Evolutionary conservation across 2,113 vertebrate species (phyloP).

Genomic region (Falcunculus frontatus): DNA sequence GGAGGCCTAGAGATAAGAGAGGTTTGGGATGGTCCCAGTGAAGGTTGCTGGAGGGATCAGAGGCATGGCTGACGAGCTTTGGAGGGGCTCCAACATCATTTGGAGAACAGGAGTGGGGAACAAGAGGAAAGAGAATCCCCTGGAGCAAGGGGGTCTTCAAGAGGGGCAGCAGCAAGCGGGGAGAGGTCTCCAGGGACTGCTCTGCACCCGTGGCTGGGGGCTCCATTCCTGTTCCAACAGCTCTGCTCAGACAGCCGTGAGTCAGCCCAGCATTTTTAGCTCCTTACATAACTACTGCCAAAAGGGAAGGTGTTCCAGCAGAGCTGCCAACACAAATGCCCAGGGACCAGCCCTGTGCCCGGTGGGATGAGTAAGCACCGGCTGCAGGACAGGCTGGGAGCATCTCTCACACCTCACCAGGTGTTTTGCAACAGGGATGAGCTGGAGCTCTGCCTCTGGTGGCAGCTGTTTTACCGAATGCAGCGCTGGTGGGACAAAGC

Average conservation of each 20-base stretch:
- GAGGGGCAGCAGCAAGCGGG: background rate
- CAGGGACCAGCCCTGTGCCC: background rate
- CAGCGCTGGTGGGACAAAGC: background rate
- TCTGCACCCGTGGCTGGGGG: background rate
- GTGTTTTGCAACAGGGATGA: background rate
- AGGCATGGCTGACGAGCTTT: accelerated
- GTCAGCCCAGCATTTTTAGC: conserved; percentile 36
- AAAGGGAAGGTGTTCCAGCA: conserved; percentile 59
- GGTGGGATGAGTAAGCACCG: conserved; percentile 11
- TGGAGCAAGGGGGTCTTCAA: background rate
- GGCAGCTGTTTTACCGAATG: background rate
- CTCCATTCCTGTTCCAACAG: background rate
- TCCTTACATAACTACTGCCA: conserved; percentile 48
- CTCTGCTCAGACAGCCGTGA: conserved; percentile 40
- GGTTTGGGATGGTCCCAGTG: background rate
- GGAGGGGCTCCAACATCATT: background rate
- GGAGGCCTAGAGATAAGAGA: background rate
- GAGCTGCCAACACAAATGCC: conserved; percentile 50
- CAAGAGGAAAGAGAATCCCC: background rate
- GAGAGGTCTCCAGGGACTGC: background rate
- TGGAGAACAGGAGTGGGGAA: background rate
- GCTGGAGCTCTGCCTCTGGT: background rate
- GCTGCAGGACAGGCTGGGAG: background rate
- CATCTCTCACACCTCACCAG: background rate
- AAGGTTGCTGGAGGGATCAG: background rate